Percentiles rank a stretch among this genome's conserved stretches.
phyloP scores from a whole-genome alignment of 2,113 vertebrate genomes.

The Python bivittatus region DNA sequence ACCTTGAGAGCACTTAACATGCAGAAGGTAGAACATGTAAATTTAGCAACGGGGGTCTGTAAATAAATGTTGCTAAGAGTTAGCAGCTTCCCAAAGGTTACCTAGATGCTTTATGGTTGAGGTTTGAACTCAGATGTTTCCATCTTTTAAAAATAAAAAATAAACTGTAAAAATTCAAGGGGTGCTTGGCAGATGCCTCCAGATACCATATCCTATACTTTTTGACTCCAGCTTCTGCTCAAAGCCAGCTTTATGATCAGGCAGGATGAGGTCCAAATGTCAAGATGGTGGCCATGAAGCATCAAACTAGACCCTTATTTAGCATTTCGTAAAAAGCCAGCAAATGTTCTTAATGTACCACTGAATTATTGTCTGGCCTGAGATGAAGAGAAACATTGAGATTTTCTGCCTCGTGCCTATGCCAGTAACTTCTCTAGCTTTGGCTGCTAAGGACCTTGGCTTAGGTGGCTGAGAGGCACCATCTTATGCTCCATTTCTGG shows the following conservation, averaged over 20 bases:
- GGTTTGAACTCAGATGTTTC: neutral
- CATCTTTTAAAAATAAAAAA: neutral
- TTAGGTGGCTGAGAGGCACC: neutral
- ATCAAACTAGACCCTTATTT: neutral
- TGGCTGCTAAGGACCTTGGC: neutral
- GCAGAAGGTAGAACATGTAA: neutral
- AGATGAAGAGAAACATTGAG: neutral
- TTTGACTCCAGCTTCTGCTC: neutral
- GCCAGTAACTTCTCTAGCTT: neutral
- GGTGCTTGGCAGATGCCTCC: neutral
- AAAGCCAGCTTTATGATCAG: neutral
- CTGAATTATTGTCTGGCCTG: neutral
- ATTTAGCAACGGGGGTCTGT: neutral
- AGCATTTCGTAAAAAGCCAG: neutral
- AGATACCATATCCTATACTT: neutral
- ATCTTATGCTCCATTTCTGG: neutral
- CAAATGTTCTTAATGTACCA: neutral
- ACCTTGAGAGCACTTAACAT: neutral
- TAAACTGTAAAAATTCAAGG: neutral
- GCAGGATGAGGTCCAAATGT: neutral
- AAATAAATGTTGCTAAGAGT: neutral
- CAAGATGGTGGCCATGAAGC: neutral
- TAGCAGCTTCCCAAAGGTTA: neutral
- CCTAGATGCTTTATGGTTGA: neutral
- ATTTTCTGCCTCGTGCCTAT: neutral